Evolutionary conservation across 53 echinoderm and acorn worm genomes (phyloP).

Genomic region (Holothuria scabra): DNA sequence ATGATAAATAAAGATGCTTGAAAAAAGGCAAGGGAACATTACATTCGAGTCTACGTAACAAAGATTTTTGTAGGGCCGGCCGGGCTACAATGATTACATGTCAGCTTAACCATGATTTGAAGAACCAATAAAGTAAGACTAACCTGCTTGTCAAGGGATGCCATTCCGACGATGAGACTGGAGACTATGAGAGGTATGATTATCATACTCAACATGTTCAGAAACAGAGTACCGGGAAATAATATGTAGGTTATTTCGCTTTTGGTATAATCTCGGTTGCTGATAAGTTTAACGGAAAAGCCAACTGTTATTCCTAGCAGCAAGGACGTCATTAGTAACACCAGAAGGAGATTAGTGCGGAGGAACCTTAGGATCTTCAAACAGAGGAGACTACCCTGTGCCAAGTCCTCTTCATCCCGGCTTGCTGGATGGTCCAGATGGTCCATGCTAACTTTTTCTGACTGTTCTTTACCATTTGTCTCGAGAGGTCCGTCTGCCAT

Average conservation of each 20-base stretch:
- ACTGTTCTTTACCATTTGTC: slow-evolving; percentile 29
- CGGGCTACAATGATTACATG: too few relatives aligned
- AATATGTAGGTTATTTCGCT: slow-evolving; percentile 83
- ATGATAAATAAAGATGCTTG: too few relatives aligned
- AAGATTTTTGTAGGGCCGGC: too few relatives aligned
- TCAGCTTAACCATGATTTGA: background rate
- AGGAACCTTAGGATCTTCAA: background rate
- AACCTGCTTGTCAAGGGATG: slow-evolving; percentile 81
- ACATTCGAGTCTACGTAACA: too few relatives aligned
- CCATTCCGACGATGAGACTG: slow-evolving; percentile 89
- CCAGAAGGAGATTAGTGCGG: slow-evolving; percentile 72
- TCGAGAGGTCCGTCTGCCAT: slow-evolving; percentile 35
- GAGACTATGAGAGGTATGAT: slow-evolving; percentile 86
- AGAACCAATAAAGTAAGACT: background rate
- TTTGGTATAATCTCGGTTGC: slow-evolving; percentile 59
- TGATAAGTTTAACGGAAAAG: slow-evolving; percentile 70
- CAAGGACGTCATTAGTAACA: slow-evolving; percentile 74
- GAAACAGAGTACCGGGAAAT: slow-evolving; percentile 91
- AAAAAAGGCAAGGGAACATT: too few relatives aligned
- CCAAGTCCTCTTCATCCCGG: slow-evolving; percentile 13
- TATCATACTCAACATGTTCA: slow-evolving; percentile 91
- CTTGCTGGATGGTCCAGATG: slow-evolving; percentile 12
- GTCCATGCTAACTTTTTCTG: slow-evolving; percentile 34
- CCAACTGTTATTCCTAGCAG: slow-evolving; percentile 78
- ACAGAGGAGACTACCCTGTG: background rate